Evolutionary conservation across 2,113 vertebrate genomes (phyloP).

Genomic region (cattle (Bos taurus)): DNA sequence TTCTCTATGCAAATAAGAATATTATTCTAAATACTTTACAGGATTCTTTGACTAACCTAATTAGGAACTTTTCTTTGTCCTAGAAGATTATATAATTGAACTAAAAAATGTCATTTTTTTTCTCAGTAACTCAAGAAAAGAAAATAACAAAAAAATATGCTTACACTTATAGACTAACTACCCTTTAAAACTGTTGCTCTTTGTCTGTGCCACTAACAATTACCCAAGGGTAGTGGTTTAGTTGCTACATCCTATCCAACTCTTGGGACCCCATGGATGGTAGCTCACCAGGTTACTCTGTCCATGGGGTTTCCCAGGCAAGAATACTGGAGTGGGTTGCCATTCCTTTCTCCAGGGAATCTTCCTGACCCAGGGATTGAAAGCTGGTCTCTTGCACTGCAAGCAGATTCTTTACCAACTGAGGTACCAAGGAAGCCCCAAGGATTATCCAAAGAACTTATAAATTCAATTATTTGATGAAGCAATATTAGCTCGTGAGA

Average conservation of each 20-base stretch:
- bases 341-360: neutral
- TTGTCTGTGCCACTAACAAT: neutral
- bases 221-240: neutral
- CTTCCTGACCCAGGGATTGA: neutral
- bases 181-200: neutral
- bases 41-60: conserved; percentile 16
- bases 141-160: neutral
- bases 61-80: conserved; percentile 40
- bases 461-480: conserved; percentile 23
- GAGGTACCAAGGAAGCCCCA: neutral
- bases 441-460: neutral
- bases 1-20: conserved; percentile 45
- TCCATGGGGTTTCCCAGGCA: neutral
- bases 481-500: conserved; percentile 22
- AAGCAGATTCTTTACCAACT: neutral
- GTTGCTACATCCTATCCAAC: neutral
- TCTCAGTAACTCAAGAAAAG: neutral
- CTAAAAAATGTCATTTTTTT: neutral
- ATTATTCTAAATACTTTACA: conserved; percentile 47
- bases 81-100: conserved; percentile 21
- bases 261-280: neutral
- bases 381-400: neutral
- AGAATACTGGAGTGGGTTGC: neutral
- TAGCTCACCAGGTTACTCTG: neutral
- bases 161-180: neutral